Conservation (phyloP, 2,797 vertebrate species). For the Leucoraja ocellata region DNA sequence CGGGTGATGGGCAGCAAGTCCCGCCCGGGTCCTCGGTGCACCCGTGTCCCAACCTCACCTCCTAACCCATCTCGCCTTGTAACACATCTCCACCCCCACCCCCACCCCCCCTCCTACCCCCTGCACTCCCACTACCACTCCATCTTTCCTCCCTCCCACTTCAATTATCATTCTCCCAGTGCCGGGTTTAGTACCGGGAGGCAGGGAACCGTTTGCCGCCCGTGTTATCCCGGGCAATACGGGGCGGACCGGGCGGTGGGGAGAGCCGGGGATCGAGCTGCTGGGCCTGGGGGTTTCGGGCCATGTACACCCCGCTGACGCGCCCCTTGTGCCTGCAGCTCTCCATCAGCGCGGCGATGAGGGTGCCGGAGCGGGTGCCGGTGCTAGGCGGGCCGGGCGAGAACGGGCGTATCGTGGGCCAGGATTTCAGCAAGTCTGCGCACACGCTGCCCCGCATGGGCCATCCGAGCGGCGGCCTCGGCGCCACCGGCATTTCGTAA, state of each 20-base stretch:
- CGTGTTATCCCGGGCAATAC: no score
- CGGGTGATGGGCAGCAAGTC: no score
- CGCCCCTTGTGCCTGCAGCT: constrained; percentile 62
- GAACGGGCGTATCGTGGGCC: constrained; percentile 91
- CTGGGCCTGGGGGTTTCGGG: neutral
- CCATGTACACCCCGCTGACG: neutral
- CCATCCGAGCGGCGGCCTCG: constrained; percentile 91
- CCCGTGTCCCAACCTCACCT: no score
- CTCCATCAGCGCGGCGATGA: constrained; percentile 95
- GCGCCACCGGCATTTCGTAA: constrained; percentile 91
- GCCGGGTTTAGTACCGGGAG: no score
- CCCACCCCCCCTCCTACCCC: no score
- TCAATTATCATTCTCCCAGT: no score
- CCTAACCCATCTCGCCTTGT: no score
- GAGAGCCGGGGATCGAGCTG: neutral
- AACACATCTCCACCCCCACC: no score
- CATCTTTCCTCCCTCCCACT: no score
- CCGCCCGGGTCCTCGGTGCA: no score
- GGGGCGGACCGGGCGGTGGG: neutral
- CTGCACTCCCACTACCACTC: no score
- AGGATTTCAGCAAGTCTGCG: constrained; percentile 94
- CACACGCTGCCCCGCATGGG: constrained; percentile 98
- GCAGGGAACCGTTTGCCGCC: no score
- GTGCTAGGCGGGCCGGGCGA: constrained; percentile 79
- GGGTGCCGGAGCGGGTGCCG: constrained; percentile 67